Base-by-base conservation (phyloP, 2,797 vertebrate species). In the Triplophysa bombifrons region DNA sequence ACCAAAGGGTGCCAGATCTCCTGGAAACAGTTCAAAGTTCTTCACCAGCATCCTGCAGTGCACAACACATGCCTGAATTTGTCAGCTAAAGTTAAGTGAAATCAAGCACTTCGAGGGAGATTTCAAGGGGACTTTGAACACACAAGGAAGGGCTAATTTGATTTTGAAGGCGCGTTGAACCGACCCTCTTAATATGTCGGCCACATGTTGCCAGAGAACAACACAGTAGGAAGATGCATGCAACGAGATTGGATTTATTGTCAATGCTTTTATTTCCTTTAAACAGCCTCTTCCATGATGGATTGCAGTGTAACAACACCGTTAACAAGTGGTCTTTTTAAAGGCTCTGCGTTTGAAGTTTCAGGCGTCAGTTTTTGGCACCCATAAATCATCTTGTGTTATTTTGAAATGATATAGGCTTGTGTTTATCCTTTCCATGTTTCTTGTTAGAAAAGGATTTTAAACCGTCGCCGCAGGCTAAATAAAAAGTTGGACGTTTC, bases 401-500 rank as follows among this genome's bases (percentile, higher is more conserved):
- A 51, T n/a, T 34, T 14, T 65, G 22, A 68, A 77, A 78, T 44
- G 17, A 70, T 56, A 55, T 65, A 16, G 5, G 6, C 41, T 67
- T 16, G 22, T 55, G 20, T 72, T 34, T 17, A 22, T 68, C 12
- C 50, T 65, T 65, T 72, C 14, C 10, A 46, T 80, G 44, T 67
- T 60, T 80, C 58, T 63, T 38, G 55, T 76, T 82, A 96, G 93
- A 91, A 90, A 86, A 93, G 89, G 87, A 93, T 92, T 84, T 88
- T 5, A 84, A 93, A 88, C 87, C 91, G 74, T 87, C 92, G 84
- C 74, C 88, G 87, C 88, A 93, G 92, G 84, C 84, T 93, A 90
- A 92, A 85, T 89, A 86, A 92, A 88, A 93, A 92, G 86, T 90
- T 89, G 67, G 90, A 90, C 61, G 86, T 93, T 87, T 92, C 89